These are phyloP conservation scores for Setophaga kirtlandii DNA, from an alignment of 2,113 vertebrate genomes.

Conservation along the genomic window DNA sequence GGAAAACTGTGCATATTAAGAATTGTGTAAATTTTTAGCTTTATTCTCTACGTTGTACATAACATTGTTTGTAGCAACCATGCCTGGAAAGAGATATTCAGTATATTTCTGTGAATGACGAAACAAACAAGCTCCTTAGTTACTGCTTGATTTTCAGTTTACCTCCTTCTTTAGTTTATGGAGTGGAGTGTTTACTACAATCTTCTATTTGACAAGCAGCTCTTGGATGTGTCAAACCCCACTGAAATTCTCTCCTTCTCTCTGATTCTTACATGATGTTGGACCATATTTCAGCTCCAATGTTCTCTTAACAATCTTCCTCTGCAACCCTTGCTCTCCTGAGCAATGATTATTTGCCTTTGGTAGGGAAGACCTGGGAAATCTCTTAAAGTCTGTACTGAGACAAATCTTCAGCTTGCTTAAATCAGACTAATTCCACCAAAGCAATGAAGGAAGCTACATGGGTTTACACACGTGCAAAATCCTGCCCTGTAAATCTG, in stretches of 20 bases:
- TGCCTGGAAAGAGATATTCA: not conserved
- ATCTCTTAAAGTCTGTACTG: not conserved
- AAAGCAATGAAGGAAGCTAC: not conserved
- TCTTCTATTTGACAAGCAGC: not conserved
- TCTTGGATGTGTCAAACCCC: not conserved
- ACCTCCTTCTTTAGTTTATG: not conserved
- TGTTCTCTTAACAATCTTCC: not conserved
- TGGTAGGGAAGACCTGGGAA: not conserved
- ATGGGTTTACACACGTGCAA: not conserved
- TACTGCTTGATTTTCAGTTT: not conserved
- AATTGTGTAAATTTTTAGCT: not conserved
- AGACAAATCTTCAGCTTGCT: not conserved
- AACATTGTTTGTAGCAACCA: not conserved
- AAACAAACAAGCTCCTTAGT: not conserved
- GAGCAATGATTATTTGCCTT: not conserved
- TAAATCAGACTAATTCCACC: not conserved
- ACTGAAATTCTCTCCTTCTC: not conserved
- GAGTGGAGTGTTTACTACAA: not conserved
- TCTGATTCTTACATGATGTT: not conserved
- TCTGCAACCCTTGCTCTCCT: not conserved
- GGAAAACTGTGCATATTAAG: rapidly evolving
- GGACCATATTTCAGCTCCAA: not conserved
- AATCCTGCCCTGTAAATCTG: not conserved
- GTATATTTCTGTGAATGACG: not conserved
- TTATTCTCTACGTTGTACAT: not conserved